Conservation (phyloP, 2,113 vertebrate species). For the Dunckerocampus dactyliophorus region DNA sequence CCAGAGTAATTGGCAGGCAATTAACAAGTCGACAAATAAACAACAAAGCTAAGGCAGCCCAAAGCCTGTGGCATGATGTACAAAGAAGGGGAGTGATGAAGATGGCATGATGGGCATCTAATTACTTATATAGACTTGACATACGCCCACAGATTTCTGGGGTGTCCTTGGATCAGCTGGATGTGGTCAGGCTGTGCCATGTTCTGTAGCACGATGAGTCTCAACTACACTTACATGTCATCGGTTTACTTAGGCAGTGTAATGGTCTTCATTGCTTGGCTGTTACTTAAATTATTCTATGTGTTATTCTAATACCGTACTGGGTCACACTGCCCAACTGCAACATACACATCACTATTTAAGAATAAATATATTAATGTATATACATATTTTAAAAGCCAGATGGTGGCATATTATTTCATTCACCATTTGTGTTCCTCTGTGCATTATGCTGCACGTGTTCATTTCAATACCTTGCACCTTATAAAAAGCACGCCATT, state of each 20-base stretch:
- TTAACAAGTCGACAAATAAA: slow-evolving; percentile 72
- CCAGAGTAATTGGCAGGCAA: slow-evolving; percentile 74
- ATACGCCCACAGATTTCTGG: slow-evolving; percentile 34
- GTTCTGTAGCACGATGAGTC: slow-evolving; percentile 10
- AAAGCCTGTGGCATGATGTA: slow-evolving; percentile 46
- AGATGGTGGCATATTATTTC: too few species aligned
- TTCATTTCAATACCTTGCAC: background rate
- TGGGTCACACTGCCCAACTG: background rate
- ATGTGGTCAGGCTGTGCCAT: slow-evolving; percentile 10
- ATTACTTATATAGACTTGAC: slow-evolving; percentile 54
- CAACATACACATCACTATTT: background rate
- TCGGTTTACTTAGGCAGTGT: slow-evolving; percentile 1
- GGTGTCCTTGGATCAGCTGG: slow-evolving; percentile 38
- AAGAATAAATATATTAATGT: too few species aligned
- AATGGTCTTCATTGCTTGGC: slow-evolving; percentile 3
- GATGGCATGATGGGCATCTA: slow-evolving; percentile 41
- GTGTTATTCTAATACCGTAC: slow-evolving; percentile 20
- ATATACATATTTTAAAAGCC: too few species aligned
- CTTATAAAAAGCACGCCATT: background rate
- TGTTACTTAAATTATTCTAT: background rate
- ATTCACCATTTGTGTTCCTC: too few species aligned
- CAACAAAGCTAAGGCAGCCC: slow-evolving; percentile 52
- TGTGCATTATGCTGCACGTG: too few species aligned
- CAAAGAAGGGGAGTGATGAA: slow-evolving; percentile 27
- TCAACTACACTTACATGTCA: background rate